A percentile compares a stretch with the other conserved stretches of the same genome.
Conservation (phyloP, 2,797 vertebrate genomes). For the Sylvilagus floridanus region DNA sequence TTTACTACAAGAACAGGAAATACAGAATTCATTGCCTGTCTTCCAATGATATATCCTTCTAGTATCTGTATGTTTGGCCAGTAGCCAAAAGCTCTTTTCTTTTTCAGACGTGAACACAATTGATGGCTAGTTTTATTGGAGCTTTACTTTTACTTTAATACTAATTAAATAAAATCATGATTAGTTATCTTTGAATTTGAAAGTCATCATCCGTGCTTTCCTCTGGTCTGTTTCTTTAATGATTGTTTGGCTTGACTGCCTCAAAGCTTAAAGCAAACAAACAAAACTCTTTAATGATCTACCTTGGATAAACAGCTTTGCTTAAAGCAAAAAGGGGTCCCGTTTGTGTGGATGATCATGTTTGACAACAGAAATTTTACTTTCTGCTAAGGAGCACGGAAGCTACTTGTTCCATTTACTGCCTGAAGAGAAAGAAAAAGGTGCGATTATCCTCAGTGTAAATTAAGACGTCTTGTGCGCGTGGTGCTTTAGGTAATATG, state of each 20-base stretch:
- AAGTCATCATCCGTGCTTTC: constrained; percentile 59
- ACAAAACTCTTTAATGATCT: neutral
- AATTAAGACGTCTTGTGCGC: constrained; percentile 77
- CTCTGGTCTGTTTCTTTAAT: constrained; percentile 56
- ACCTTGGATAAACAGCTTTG: neutral
- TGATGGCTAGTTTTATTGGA: constrained; percentile 74
- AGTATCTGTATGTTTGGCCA: constrained; percentile 75
- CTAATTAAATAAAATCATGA: constrained; percentile 80
- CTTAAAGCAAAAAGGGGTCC: neutral
- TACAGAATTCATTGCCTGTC: constrained; percentile 62
- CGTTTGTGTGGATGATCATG: neutral
- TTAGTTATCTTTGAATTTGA: constrained; percentile 80
- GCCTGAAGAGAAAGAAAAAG: neutral
- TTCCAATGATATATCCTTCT: constrained; percentile 57
- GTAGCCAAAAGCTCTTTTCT: constrained; percentile 72
- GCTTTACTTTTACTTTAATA: constrained; percentile 81
- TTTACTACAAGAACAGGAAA: constrained; percentile 76
- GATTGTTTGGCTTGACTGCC: neutral
- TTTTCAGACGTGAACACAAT: constrained; percentile 76
- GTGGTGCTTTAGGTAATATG: constrained; percentile 71
- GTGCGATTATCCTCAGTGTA: neutral
- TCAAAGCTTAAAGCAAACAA: neutral
- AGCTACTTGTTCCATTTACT: neutral
- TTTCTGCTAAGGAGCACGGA: neutral
- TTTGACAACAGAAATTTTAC: constrained; percentile 31